phyloP scores from a whole-genome alignment of 2,113 vertebrate genomes.

The Centrocercus urophasianus region DNA sequence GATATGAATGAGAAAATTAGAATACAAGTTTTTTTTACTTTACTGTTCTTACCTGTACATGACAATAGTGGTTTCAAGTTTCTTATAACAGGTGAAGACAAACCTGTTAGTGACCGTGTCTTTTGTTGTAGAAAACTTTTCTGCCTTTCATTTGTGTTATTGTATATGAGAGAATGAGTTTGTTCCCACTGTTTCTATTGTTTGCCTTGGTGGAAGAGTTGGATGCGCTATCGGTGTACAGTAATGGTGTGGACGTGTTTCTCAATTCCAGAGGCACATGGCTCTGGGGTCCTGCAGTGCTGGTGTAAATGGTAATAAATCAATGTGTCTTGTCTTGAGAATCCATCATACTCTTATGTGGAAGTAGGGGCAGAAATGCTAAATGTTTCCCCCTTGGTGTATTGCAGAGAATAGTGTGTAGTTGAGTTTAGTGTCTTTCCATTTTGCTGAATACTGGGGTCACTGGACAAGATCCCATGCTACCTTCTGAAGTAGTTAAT shows the following conservation, averaged over 20 bases:
- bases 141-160: neutral
- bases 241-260: accelerated
- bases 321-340: neutral
- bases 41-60: neutral
- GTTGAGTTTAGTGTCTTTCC: neutral
- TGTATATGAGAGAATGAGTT: neutral
- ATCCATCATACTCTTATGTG: neutral
- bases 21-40: neutral
- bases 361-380: neutral
- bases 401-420: neutral
- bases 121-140: neutral
- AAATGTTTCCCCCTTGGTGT: neutral
- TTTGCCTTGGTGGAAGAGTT: neutral
- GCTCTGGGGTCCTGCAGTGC: neutral
- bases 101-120: neutral
- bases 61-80: neutral
- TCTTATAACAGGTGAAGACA: neutral
- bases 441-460: neutral
- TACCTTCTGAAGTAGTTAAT: neutral
- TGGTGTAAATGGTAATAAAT: neutral
- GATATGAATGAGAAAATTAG: slow-evolving; percentile 19
- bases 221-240: neutral
- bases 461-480: neutral
- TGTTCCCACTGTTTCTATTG: neutral
- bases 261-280: accelerated